phyloP scores from a whole-genome alignment of 2,113 vertebrate genomes.

The Sebastes fasciatus region DNA sequence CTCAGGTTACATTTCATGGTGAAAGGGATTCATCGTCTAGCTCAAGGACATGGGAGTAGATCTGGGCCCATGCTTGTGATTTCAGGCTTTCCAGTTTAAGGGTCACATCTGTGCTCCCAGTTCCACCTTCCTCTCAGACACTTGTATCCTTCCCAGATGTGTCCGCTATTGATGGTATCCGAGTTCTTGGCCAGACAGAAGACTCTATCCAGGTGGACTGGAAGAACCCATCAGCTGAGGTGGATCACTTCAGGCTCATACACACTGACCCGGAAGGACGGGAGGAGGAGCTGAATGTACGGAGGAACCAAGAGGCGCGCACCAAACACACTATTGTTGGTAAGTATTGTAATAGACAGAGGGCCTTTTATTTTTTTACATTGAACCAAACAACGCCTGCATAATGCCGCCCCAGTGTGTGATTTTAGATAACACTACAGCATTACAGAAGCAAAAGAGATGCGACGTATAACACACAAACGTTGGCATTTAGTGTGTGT shows the following conservation, averaged over 20 bases:
- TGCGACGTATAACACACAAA: no score
- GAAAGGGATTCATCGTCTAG: background rate
- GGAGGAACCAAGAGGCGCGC: constrained; percentile 86
- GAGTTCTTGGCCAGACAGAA: constrained; percentile 88
- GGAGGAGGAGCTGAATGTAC: constrained; percentile 82
- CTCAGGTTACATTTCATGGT: constrained; percentile 18
- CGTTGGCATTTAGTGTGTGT: no score
- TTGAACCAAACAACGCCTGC: no score
- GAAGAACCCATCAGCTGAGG: constrained; percentile 85
- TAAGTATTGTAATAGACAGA: constrained; percentile 64
- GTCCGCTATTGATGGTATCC: constrained; percentile 79
- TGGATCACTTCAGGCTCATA: constrained; percentile 89
- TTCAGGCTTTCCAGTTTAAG: constrained; percentile 17
- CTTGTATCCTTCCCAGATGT: constrained; percentile 74
- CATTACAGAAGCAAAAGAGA: no score
- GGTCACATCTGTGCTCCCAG: constrained; percentile 23
- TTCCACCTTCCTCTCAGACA: constrained; percentile 15
- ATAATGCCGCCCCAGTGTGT: no score
- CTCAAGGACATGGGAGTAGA: constrained; percentile 14
- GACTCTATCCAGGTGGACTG: constrained; percentile 90
- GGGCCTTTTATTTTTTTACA: no score
- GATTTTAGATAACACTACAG: no score
- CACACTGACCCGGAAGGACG: constrained; percentile 81
- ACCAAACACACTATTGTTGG: constrained; percentile 89
- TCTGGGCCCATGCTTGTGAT: constrained; percentile 33